Evolutionary conservation across 2,113 vertebrate genomes (phyloP), one percentile per base, ranked within the genome.

Genomic region (Gambusia holbrooki): DNA sequence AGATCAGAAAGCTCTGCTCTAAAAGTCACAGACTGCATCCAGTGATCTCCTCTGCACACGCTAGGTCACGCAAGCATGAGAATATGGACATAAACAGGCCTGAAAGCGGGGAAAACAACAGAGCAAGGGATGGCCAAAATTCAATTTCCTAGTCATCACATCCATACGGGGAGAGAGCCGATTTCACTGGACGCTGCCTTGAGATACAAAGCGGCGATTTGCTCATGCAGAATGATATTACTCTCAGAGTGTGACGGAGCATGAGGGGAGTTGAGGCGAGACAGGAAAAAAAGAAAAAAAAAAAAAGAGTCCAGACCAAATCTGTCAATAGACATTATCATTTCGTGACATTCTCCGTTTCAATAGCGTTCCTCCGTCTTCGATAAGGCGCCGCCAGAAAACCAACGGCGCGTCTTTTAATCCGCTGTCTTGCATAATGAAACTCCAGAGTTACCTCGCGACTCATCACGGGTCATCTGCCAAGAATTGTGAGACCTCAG

Each of bases 291-390:
- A 37, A n/a, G n/a, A n/a, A n/a, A n/a, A 12, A 35, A 35, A 35
- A 35, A 35, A 76, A 80, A 29, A 65, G 74, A 71, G 73, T 71
- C 67, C 30, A 62, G 71, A 68, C 77, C 10, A 12, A 62, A 74
- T 83, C 79, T 85, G 82, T 91, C 89, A 83, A 82, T 89, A 76
- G 71, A 37, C 61, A 66, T 89, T 76, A 80, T 89, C 77, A 58
- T 79, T 88, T 66, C 66, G 66, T 77, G 73, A 74, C 63, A 86
- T 85, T 81, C 79, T 84, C 69, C 68, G 27, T 66, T 9, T 64
- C 66, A 77, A 69, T 65, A 35, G 77, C 15, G 66, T 65, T 79
- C 64, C 70, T 37, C 69, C 60, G 35, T 19, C 73, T 72, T 1
- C 60, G 86, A 84, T 85, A 69, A 87, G 70, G 30, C 60, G 61